Evolutionary conservation across 2,113 vertebrate genomes (phyloP), one percentile per base, ranked within the genome.

Genomic region (Amphilophus citrinellus): DNA sequence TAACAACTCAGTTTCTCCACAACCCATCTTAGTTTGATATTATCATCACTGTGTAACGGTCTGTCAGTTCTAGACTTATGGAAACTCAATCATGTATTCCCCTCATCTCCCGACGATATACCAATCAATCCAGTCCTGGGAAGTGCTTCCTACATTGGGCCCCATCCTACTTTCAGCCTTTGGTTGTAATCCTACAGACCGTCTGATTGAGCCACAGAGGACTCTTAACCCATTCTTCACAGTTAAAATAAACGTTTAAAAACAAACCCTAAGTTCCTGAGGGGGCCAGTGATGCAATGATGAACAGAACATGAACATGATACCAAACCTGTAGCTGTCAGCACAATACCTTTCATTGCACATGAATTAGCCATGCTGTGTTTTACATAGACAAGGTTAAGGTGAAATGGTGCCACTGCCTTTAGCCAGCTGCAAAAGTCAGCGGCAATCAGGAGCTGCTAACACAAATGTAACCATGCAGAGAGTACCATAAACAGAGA

Each of bases 351-450:
- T 0, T 35, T 80, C 50, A 42, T 50, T 32, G 47, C 44, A 11
- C 35, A 27, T n/a, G 20, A 53, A 75, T 42, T 7, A 18, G 18
- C 20, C 37, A 10, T 78, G 53, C 61, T 77, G 32, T 47, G 39
- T 76, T 53, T 80, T 13, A 76, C 30, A 10, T 61, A 90, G 47
- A 83, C 59, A 53, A 50, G 80, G 63, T 78, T 57, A 77, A 50
- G 68, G 27, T 65, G 80, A 73, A 86, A 86, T 68, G 81, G 30
- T 10, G n/a, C 58, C 5, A 4, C 59, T 68, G 53, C 84, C 80
- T 88, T 83, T 63, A 62, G 60, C 75, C 32, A 15, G 60, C 37
- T 2, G 30, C 18, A 89, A 86, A 90, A 84, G 84, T 84, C 91
- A 83, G 32, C 39, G n/a, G 44, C 11, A 7, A 42, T 87, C 65